Percentiles rank a stretch among this genome's conserved stretches.
Evolutionary conservation across 2,888 invertebrate genomes (phyloP).

Genomic region (Spisula solida): DNA sequence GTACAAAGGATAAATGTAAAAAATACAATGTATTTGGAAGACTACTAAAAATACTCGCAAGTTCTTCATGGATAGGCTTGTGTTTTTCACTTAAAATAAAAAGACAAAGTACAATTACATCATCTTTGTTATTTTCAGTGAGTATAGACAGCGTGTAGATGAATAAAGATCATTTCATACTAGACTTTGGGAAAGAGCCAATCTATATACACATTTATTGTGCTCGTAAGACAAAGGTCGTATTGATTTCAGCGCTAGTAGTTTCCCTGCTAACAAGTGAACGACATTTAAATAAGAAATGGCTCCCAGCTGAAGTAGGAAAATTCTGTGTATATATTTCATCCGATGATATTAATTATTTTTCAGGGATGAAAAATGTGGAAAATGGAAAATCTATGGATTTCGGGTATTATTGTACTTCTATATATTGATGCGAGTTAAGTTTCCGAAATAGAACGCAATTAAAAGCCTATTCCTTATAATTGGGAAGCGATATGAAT

Average conservation of each 20-base stretch:
- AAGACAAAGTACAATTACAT: not conserved
- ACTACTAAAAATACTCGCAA: too few species aligned
- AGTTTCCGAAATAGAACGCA: not conserved
- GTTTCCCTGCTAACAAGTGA: not conserved
- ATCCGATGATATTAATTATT: not conserved
- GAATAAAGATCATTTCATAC: not conserved
- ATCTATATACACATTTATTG: conserved; percentile 9
- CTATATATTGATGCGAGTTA: not conserved
- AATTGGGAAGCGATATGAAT: not conserved
- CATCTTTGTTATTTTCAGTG: not conserved
- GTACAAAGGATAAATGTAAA: too few species aligned
- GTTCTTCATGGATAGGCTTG: too few species aligned
- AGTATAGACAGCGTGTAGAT: not conserved
- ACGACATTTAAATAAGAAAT: not conserved
- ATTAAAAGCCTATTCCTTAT: not conserved
- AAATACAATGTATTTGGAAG: too few species aligned
- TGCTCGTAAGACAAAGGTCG: not conserved
- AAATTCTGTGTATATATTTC: not conserved
- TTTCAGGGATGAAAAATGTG: not conserved
- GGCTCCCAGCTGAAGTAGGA: not conserved
- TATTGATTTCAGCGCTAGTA: not conserved
- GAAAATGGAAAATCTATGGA: not conserved
- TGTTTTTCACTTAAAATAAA: too few species aligned
- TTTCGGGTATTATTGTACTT: not conserved
- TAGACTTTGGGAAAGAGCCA: not conserved